Percentiles rank a stretch among this genome's conserved stretches.
These are phyloP conservation scores for Drosophila mauritiana DNA, from an alignment of 1,140 invertebrate species.

Conservation along the genomic window DNA sequence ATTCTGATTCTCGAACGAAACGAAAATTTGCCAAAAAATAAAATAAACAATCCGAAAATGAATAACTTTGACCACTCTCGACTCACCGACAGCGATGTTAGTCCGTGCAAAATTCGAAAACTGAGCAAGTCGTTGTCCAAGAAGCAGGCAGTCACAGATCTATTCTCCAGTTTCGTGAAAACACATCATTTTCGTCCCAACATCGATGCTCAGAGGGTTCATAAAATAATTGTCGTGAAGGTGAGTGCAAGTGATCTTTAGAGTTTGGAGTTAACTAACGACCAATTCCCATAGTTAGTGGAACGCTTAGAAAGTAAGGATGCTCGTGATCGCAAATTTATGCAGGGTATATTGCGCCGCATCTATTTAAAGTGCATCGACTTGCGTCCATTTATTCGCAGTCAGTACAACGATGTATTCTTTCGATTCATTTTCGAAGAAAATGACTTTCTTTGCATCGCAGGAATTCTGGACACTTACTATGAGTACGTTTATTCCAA, in stretches of 20 bases:
- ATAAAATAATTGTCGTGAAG: background rate
- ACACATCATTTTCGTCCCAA: too few species aligned
- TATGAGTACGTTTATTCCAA: background rate
- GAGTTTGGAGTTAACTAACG: too few species aligned
- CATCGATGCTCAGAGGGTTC: too few species aligned
- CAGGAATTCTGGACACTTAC: background rate
- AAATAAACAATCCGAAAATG: background rate
- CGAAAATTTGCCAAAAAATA: background rate
- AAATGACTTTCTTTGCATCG: background rate
- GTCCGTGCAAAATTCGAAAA: too few species aligned
- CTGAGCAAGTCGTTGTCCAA: background rate
- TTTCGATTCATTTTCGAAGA: background rate
- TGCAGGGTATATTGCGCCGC: background rate
- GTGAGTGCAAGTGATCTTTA: background rate
- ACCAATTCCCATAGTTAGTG: background rate
- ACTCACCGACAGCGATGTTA: rapidly evolving
- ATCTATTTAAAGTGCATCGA: background rate
- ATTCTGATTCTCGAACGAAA: background rate
- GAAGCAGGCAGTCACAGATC: background rate
- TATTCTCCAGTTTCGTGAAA: background rate
- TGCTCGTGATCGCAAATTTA: background rate
- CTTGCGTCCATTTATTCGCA: background rate
- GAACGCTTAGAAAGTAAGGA: background rate
- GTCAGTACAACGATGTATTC: background rate
- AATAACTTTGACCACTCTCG: too few species aligned